These are phyloP conservation scores for Polymixis lichenea DNA, from an alignment of 2,888 invertebrate species.

Conservation along the genomic window DNA sequence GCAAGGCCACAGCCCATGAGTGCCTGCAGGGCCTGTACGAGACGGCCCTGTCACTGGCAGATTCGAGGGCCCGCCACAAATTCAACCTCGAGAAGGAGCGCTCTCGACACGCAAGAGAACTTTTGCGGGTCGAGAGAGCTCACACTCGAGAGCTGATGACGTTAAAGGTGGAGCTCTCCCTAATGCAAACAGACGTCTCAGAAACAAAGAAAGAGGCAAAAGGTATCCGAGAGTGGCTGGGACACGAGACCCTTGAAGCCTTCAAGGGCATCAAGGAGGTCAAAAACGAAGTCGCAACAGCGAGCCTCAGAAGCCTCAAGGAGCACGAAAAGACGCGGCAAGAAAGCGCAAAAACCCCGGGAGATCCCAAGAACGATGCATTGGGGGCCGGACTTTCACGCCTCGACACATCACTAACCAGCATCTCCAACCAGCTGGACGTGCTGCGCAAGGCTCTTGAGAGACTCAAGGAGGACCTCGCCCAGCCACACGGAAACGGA, in stretches of 20 bases:
- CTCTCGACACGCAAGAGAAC: neutral
- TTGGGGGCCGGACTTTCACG: neutral
- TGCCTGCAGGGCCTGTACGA: neutral
- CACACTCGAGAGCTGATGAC: neutral
- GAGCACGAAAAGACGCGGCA: neutral
- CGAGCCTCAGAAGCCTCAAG: neutral
- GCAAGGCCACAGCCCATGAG: neutral
- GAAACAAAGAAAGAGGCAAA: neutral
- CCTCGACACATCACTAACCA: neutral
- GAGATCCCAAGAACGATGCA: neutral
- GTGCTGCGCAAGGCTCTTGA: neutral
- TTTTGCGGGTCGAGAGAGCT: neutral
- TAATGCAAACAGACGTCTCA: neutral
- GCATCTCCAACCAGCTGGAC: neutral
- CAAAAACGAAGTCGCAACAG: neutral
- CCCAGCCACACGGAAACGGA: neutral
- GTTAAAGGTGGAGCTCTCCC: neutral
- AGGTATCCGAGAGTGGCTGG: neutral
- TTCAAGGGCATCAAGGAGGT: conserved; percentile 3
- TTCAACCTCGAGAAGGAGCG: conserved; percentile 12
- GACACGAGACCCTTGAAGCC: neutral
- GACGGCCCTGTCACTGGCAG: neutral
- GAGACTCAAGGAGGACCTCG: neutral
- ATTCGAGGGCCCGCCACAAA: neutral
- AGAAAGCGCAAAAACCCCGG: neutral